A percentile compares a stretch with the other conserved stretches of the same genome.
Evolutionary conservation across 2,888 invertebrate genomes (phyloP).

Genomic region (Ochropleura plecta): DNA sequence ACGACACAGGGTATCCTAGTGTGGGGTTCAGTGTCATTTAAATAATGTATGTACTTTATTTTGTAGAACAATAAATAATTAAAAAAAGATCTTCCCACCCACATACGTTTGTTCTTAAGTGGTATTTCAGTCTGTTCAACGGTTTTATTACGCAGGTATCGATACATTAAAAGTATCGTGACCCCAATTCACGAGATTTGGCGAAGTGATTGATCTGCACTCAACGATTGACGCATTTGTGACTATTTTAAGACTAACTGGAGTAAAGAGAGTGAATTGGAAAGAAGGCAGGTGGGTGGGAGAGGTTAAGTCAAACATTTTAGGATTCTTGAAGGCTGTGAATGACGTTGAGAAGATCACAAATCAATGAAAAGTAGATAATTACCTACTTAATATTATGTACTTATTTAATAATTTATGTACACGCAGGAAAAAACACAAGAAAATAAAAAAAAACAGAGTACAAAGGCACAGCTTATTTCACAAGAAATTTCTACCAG

Average conservation of each 20-base stretch:
- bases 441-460: too few species aligned
- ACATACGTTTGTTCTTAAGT: background rate
- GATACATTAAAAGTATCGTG: conserved; percentile 43
- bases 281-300: conserved; percentile 9
- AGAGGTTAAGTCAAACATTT: background rate
- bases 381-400: background rate
- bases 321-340: background rate
- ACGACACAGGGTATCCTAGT: too few species aligned
- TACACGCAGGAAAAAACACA: too few species aligned
- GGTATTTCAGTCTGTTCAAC: conserved; percentile 21
- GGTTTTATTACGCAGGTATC: conserved; percentile 41
- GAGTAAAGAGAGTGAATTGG: conserved; percentile 18
- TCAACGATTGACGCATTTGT: conserved; percentile 52
- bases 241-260: conserved; percentile 37
- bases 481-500: too few species aligned
- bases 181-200: conserved; percentile 48
- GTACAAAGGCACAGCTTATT: too few species aligned
- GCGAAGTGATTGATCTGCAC: conserved; percentile 58
- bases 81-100: background rate
- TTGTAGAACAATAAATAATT: background rate
- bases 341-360: background rate
- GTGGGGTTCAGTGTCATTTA: too few species aligned
- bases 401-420: too few species aligned
- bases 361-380: background rate
- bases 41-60: too few species aligned